Evolutionary conservation across 2,888 invertebrate species (phyloP), one percentile per base, ranked within the genome.

Genomic region (Idaea straminata): DNA sequence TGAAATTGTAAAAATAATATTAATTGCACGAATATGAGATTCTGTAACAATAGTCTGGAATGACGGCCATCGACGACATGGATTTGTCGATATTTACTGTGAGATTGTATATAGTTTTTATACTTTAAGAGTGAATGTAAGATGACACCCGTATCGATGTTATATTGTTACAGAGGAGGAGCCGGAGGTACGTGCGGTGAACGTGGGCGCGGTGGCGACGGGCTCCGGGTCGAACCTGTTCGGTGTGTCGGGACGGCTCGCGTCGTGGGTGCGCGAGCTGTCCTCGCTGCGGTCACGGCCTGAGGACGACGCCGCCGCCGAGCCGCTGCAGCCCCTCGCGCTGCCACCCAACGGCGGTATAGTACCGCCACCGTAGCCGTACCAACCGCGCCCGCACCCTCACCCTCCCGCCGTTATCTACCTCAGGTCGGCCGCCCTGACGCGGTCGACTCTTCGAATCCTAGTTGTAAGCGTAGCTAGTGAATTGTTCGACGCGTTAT

Each of bases 201-300:
- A 84, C 83, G 92, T 91, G 79, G 92, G 92, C 79, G 92, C 92
- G 38, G 90, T 91, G 76, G 92, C 88, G 69, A 88, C 87, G 66
- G 92, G 90, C 65, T 92, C 92, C 61, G 92, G 89, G 62, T 91
- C 92, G 59, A 90, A 92, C 82, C 84, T 92, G 85, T 92, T 92
- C 88, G 92, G 92, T 71, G 91, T 92, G 83, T 91, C 92, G 73
- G 92, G 92, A 6, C 89, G 92, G 6, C 88, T 92, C 61, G 91
- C 92, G 68, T 90, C 91, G 71, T 92, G 92, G 92, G 92, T 92
- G 78, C 91, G 91, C 79, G 91, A 92, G 81, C 84, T 92, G 80
- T 88, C 91, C 35, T 88, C 90, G 69, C 86, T 90, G 80, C 89
- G 90, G 67, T 85, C 87, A 79, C 87, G 88, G 71, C 70, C 79